Evolutionary conservation across 2,888 invertebrate species (phyloP).

Genomic region (Cetonia aurata): DNA sequence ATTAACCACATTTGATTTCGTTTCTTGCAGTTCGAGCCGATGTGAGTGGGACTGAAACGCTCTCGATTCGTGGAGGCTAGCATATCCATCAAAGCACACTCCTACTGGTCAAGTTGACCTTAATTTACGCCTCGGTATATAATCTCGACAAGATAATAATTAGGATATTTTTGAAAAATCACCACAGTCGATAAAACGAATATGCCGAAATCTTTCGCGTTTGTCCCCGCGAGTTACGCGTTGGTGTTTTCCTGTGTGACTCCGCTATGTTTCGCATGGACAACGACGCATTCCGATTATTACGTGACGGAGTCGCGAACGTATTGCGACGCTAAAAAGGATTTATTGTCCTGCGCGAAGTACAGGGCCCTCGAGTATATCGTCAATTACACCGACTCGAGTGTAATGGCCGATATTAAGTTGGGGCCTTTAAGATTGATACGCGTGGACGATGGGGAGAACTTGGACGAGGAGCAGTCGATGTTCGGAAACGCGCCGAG

Average conservation of each 20-base stretch:
- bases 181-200: neutral
- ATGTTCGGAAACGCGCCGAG: slow-evolving; percentile 49
- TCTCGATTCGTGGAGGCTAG: slow-evolving; percentile 21
- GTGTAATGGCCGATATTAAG: slow-evolving; percentile 45
- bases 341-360: slow-evolving; percentile 58
- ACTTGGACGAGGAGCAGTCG: slow-evolving; percentile 44
- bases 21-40: neutral
- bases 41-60: slow-evolving; percentile 23
- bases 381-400: slow-evolving; percentile 52
- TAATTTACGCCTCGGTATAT: slow-evolving; percentile 33
- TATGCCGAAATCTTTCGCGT: too few species aligned
- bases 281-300: slow-evolving; percentile 51
- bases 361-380: slow-evolving; percentile 58
- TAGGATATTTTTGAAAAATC: slow-evolving; percentile 28
- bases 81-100: slow-evolving; percentile 32
- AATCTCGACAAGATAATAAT: slow-evolving; percentile 36
- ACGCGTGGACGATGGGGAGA: slow-evolving; percentile 49
- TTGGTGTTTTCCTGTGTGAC: neutral
- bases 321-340: slow-evolving; percentile 54
- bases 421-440: slow-evolving; percentile 55
- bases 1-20: slow-evolving; percentile 6
- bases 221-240: too few species aligned
- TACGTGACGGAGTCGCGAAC: slow-evolving; percentile 57
- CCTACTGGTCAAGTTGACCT: slow-evolving; percentile 40
- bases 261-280: neutral